Base-by-base conservation (phyloP, 2,888 invertebrate genomes). In the Heterodera filipjevi region DNA sequence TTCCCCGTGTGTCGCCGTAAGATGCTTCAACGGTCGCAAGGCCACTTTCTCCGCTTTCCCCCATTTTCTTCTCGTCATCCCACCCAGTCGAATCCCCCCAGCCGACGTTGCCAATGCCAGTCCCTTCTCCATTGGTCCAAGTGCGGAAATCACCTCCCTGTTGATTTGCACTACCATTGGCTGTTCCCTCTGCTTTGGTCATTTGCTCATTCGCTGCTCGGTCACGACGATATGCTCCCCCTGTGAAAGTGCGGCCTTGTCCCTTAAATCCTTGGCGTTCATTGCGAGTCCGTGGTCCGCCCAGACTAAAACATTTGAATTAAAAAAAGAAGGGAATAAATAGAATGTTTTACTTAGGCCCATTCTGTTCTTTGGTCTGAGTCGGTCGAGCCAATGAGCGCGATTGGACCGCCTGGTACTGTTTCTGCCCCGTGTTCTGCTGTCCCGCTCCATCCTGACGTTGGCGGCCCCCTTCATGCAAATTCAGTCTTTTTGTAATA, bases 201-300 rank as follows among this genome's bases (percentile, higher is more conserved):
- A 12, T 22, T n/a, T 59, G 59, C 22, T 59, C 27, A 8, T 68
- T 68, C n/a, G 68, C 19, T 19, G 32, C 68, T 14, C 33, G 33
- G 12, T 68, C 68, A 68, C 68, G 68, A 8, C 68, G 68, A 22
- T 27, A 68, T 33, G 68, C 68, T 68, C 68, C 68, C 6, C 33
- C 33, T 22, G 33, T 35, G 14, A 35, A 68, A 68, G 68, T 68
- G 32, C 68, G 33, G 27, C 1, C 8, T 35, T n/a, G 59, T 59
- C 35, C 35, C 32, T 68, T 68, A 35, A 68, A 68, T 68, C 33
- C 68, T 16, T 35, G 68, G 16, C 68, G 33, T 22, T 68, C 59
- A 27, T 10, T 59, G 27, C 59, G 59, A 59, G 27, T 16, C 16
- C 6, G 30, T 0, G 68, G 68, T 33, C 33, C 68, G 6, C 14